phyloP scores from a whole-genome alignment of 1,140 invertebrate genomes.

The Sminthurinus signatus region DNA sequence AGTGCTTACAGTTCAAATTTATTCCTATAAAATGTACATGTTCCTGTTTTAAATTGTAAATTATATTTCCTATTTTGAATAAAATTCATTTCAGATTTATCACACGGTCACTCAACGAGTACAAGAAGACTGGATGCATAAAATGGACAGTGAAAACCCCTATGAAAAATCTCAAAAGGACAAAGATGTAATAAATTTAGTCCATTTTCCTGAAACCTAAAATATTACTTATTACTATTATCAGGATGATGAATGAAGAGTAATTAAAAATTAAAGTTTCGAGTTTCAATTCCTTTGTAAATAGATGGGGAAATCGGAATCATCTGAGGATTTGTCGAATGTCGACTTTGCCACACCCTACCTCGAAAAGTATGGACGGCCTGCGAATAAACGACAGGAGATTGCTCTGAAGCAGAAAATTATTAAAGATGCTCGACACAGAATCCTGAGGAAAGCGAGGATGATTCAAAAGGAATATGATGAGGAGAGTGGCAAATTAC shows the following conservation, averaged over 20 bases:
- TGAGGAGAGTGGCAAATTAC: slow-evolving; percentile 21
- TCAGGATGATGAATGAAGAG: too few species aligned
- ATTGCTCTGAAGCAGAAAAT: slow-evolving; percentile 34
- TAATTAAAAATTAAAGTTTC: not conserved
- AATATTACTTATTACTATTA: too few species aligned
- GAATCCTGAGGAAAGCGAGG: slow-evolving; percentile 22
- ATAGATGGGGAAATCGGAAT: not conserved
- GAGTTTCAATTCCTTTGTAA: not conserved
- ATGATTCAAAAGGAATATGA: slow-evolving; percentile 17
- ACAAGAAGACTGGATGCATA: slow-evolving; percentile 36
- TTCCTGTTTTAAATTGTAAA: not conserved
- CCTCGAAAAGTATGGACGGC: slow-evolving; percentile 30
- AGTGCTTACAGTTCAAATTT: too few species aligned
- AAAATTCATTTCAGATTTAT: slow-evolving; percentile 20
- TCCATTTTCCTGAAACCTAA: too few species aligned
- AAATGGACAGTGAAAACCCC: too few species aligned
- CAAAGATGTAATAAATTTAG: too few species aligned
- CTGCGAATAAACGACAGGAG: slow-evolving; percentile 26
- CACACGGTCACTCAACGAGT: slow-evolving; percentile 28
- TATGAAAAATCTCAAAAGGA: slow-evolving; percentile 7
- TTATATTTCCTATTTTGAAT: not conserved
- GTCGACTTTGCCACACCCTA: slow-evolving; percentile 37
- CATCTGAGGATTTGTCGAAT: slow-evolving; percentile 8
- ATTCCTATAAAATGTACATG: not conserved
- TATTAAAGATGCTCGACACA: slow-evolving; percentile 16